Conservation (phyloP, 1,140 invertebrate species). For the Drosophila repletoides region DNA sequence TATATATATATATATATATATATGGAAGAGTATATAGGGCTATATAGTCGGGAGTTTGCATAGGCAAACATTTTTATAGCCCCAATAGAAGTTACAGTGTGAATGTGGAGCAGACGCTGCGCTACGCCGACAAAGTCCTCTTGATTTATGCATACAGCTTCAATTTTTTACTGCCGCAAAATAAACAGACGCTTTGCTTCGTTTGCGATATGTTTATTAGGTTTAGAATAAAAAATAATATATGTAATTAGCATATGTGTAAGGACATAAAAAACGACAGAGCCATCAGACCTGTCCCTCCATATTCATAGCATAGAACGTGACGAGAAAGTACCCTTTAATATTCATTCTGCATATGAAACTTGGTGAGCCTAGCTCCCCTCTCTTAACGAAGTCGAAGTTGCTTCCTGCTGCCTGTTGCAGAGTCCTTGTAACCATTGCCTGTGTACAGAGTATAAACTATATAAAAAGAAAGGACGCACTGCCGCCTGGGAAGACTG, state of each 20-base stretch:
- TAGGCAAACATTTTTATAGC: slow-evolving; percentile 6
- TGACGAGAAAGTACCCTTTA: no score
- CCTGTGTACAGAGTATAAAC: no score
- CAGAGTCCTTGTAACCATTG: no score
- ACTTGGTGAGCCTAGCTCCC: no score
- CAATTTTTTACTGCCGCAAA: slow-evolving; percentile 47
- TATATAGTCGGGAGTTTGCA: no score
- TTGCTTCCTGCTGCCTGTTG: no score
- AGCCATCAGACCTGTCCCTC: neutral
- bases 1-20: neutral
- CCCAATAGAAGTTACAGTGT: neutral
- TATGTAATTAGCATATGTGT: slow-evolving; percentile 16
- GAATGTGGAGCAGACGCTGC: neutral
- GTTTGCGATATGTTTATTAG: slow-evolving; percentile 59
- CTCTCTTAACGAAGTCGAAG: no score
- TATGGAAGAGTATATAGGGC: no score
- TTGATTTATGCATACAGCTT: slow-evolving; percentile 38
- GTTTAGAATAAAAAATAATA: slow-evolving; percentile 49
- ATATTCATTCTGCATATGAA: no score
- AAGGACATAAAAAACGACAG: neutral
- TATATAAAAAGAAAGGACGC: slow-evolving; percentile 7
- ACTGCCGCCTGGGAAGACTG: neutral
- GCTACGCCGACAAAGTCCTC: neutral
- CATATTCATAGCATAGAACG: slow-evolving; percentile 6
- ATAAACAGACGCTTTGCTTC: slow-evolving; percentile 22